Evolutionary conservation across 2,888 invertebrate species (phyloP), one percentile per base, ranked within the genome.

Genomic region (Teinopalpus imperialis): DNA sequence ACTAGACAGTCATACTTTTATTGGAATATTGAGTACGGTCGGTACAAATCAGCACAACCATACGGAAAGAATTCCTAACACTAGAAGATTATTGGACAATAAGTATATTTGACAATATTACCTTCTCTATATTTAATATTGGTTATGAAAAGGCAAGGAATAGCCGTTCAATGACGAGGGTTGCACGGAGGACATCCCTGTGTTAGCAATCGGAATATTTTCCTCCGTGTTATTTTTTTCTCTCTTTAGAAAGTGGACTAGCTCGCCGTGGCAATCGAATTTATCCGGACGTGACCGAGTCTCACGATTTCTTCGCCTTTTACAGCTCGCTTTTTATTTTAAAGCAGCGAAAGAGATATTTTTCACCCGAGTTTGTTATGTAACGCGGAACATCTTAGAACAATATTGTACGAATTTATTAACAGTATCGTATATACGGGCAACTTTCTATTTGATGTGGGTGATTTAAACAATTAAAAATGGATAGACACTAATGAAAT

Each of bases 211-310:
- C 50, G 39, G 47, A 46, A 53, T 55, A 36, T 51, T 56, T 49
- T 59, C 60, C 56, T 6, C 12, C 8, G 7, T 16, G 30, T 23
- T n/a, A n/a, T n/a, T 34, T 32, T 32, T 40, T 37, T 24, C 24
- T 24, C 20, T 5, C 20, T 10, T 14, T 56, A 53, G 59, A 63
- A 63, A 63, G 61, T 60, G 54, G 55, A 47, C 53, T 50, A 47
- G 49, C 47, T 54, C 52, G 53, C 56, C 54, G 59, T 49, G 54
- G 54, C 55, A 54, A 62, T 61, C 55, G 49, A 51, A 60, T 58
- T 63, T 63, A 58, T 45, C 8, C 45, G 54, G 34, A 56, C 66
- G 66, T 66, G 65, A 66, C 56, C 56, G 51, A 39, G 30, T 32
- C 55, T 52, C 63, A 59, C 61, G 63, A 61, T 49, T 59, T 54